Evolutionary conservation across 2,797 vertebrate genomes (phyloP).

Genomic region (Enteromius anoplus): DNA sequence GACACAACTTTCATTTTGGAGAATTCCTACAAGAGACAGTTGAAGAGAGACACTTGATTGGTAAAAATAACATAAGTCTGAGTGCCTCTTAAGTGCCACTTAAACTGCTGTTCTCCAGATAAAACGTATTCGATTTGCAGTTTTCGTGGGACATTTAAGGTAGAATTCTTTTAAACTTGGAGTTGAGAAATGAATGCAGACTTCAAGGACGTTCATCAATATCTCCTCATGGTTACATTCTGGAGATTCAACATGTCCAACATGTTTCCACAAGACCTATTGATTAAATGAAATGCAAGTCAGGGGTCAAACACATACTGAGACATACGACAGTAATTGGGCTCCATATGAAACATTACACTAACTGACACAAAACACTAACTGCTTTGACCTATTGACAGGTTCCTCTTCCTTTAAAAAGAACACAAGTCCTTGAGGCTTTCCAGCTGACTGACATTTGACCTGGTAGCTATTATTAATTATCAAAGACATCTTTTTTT

Average conservation of each 20-base stretch:
- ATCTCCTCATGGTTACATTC: neutral
- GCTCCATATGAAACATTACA: constrained; percentile 33
- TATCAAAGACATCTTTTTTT: constrained; percentile 6
- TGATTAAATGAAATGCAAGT: constrained; percentile 45
- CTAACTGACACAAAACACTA: constrained; percentile 33
- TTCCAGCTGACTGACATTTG: constrained; percentile 9
- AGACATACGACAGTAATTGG: constrained; percentile 40
- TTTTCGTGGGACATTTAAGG: neutral
- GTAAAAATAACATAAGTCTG: neutral
- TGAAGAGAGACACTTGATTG: neutral
- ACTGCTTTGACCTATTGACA: constrained; percentile 54
- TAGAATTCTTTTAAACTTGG: neutral
- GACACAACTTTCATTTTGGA: neutral
- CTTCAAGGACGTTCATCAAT: neutral
- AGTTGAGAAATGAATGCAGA: neutral
- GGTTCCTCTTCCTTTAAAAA: constrained; percentile 49
- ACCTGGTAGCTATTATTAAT: constrained; percentile 14
- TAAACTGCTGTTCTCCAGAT: neutral
- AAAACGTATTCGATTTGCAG: neutral
- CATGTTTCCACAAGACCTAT: constrained; percentile 21
- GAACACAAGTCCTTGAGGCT: constrained; percentile 37
- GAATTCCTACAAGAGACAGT: neutral
- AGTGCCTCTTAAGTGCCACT: neutral
- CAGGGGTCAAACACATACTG: constrained; percentile 27
- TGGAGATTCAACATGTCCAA: constrained; percentile 9